Base-by-base conservation (phyloP, 64 coral and sea anemone genomes). In the Porites australiensis region DNA sequence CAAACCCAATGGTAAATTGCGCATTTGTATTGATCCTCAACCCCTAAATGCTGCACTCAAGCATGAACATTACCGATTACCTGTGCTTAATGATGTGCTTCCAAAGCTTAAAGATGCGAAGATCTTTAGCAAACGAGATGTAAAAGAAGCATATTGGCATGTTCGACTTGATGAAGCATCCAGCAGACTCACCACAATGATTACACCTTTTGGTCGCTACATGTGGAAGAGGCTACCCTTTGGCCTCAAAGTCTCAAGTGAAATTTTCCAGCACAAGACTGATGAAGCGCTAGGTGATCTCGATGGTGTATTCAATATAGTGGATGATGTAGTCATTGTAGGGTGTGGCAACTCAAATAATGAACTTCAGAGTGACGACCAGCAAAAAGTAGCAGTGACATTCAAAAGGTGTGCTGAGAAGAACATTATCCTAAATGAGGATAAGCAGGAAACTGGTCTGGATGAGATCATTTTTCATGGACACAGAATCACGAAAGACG, bases 191-290 rank as follows among this genome's bases (percentile, higher is more conserved):
- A 77, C 87, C 52, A 89, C 87, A 72, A 77, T 89, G 72, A 89
- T 89, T 12, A 89, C 87, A 19, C 22, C 75, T n/a, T 63, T 77
- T 77, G 77, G 75, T n/a, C n/a, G 77, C 5, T 89, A 80, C 21
- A 73, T 47, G 49, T 94, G n/a, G n/a, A n/a, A n/a, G n/a, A n/a
- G n/a, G n/a, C n/a, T 94, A n/a, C 65, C 86, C 7, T 94, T 94
- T 88, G 77, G 86, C 21, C 77, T 84, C 6, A 83, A 94, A 83
- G 86, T 94, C 3, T 80, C 74, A 14, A 77, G 74, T 21, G 92
- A 94, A 72, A 94, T 88, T 8, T 82, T 88, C 43, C 77, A 94
- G 86, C 65, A 75, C 54, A 88, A 88, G 57, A 27, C 88, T 51
- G 44, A 88, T 73, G 71, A 94, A 88, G 77, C 75, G 23, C 69